Percentiles rank a stretch among this genome's conserved stretches.
Conservation (phyloP, 2,113 vertebrate species). For the Sceloporus undulatus region DNA sequence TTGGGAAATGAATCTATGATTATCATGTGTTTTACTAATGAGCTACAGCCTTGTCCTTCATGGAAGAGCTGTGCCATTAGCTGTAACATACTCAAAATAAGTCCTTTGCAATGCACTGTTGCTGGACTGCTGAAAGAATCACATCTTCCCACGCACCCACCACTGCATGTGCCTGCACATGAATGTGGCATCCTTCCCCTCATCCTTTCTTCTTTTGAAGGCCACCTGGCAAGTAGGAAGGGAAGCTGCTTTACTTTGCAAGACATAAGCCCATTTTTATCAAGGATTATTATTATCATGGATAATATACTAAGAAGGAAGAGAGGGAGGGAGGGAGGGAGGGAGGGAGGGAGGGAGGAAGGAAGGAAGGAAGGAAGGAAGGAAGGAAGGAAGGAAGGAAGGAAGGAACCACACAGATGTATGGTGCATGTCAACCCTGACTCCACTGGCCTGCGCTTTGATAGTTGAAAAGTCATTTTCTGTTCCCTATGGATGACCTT, state of each 20-base stretch:
- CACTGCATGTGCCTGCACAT: background rate
- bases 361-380: background rate
- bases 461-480: background rate
- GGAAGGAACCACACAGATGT: background rate
- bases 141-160: background rate
- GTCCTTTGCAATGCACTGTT: background rate
- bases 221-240: background rate
- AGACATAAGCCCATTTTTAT: background rate
- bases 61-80: background rate
- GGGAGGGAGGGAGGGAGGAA: too few species aligned
- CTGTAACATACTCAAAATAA: background rate
- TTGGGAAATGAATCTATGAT: background rate
- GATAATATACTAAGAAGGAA: background rate
- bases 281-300: background rate
- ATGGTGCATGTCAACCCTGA: background rate
- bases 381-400: too few species aligned
- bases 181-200: background rate
- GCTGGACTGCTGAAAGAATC: too few species aligned
- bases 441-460: background rate
- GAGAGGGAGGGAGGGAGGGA: too few species aligned
- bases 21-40: background rate
- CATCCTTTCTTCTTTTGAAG: background rate
- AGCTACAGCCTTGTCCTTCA: background rate
- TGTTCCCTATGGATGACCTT: slow-evolving; percentile 1
- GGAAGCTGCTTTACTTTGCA: background rate